Percentiles rank a stretch among this genome's conserved stretches.
Conservation (phyloP, 1,140 invertebrate genomes). For the Formica exsecta region DNA sequence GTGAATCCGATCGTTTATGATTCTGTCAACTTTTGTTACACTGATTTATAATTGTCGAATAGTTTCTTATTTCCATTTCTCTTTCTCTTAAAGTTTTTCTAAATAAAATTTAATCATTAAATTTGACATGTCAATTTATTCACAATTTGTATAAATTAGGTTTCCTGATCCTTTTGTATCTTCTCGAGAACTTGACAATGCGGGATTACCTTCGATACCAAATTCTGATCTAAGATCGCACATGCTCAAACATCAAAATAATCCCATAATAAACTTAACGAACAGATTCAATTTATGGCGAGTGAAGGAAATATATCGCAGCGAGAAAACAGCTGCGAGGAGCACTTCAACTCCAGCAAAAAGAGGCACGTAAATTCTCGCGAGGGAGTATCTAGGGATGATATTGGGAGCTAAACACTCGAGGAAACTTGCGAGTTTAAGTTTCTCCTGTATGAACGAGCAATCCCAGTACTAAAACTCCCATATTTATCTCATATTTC, state of each 20-base stretch:
- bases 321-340: slow-evolving; percentile 33
- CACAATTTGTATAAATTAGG: neutral
- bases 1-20: neutral
- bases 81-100: neutral
- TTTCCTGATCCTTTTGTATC: neutral
- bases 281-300: slow-evolving; percentile 38
- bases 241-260: neutral
- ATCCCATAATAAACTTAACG: slow-evolving; percentile 41
- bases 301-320: slow-evolving; percentile 27
- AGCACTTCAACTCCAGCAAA: slow-evolving; percentile 27
- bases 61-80: neutral
- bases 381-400: neutral
- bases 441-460: neutral
- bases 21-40: neutral
- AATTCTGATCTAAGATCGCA: slow-evolving; percentile 17
- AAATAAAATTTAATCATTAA: neutral
- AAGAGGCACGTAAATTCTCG: slow-evolving; percentile 39
- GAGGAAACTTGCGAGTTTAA: slow-evolving; percentile 6
- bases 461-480: neutral
- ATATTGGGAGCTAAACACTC: slow-evolving; percentile 16
- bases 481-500: neutral
- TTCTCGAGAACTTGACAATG: neutral
- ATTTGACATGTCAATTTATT: neutral
- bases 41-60: neutral
- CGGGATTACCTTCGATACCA: neutral